Conservation (phyloP, 2,888 invertebrate genomes). For the Microctonus hyperodae region DNA sequence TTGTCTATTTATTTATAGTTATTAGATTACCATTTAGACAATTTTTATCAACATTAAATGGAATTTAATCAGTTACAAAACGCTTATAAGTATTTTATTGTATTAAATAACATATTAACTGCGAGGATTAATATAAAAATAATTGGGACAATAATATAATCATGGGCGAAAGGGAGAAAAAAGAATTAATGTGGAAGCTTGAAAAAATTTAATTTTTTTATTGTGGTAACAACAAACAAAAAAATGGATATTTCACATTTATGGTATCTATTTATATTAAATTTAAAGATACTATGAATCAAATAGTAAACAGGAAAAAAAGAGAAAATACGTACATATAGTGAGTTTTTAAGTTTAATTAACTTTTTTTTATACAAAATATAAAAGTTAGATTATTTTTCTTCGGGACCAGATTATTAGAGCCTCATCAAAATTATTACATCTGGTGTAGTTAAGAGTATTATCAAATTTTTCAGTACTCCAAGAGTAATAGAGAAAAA, state of each 20-base stretch:
- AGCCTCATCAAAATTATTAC: background rate
- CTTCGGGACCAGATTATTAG: constrained; percentile 1
- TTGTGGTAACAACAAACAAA: no score
- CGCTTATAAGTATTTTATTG: background rate
- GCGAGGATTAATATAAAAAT: constrained; percentile 1
- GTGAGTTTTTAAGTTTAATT: background rate
- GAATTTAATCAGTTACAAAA: background rate
- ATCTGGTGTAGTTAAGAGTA: background rate
- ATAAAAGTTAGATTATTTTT: constrained; percentile 1
- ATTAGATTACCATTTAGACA: constrained; percentile 5
- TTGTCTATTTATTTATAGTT: background rate
- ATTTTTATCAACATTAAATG: constrained; percentile 4
- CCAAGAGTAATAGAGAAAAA: background rate
- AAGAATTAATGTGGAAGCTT: background rate
- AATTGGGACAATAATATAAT: constrained; percentile 25
- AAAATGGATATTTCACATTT: no score
- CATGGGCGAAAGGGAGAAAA: background rate
- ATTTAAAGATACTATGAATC: no score
- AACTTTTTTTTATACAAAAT: background rate
- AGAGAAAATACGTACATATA: background rate
- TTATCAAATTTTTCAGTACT: background rate
- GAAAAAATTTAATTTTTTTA: background rate
- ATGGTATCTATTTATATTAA: no score
- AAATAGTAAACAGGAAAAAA: no score
- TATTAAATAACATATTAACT: constrained; percentile 6